Percentiles rank a stretch among this genome's conserved stretches.
phyloP scores from a whole-genome alignment of 2,797 vertebrate species.

The Eulemur coronatus region DNA sequence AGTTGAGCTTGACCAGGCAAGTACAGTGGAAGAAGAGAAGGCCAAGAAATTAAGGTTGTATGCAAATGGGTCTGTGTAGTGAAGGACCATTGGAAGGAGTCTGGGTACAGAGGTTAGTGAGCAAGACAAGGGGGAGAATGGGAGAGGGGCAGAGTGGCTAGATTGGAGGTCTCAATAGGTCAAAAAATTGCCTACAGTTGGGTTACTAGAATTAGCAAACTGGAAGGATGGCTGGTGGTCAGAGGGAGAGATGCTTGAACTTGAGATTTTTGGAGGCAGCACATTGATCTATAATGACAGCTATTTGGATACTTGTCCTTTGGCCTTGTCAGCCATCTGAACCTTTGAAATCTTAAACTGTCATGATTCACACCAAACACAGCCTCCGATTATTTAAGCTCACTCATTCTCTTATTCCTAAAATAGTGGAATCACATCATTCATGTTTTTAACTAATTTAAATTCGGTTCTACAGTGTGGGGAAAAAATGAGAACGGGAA shows the following conservation, averaged over 20 bases:
- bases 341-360: background rate
- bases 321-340: background rate
- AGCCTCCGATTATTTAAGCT: constrained; percentile 47
- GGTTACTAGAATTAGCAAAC: background rate
- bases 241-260: background rate
- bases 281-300: background rate
- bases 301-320: background rate
- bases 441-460: constrained; percentile 67
- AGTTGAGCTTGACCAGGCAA: background rate
- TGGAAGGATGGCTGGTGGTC: background rate
- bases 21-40: background rate
- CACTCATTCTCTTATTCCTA: constrained; percentile 28
- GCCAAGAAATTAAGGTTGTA: background rate
- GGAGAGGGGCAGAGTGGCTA: background rate
- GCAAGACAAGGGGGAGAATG: background rate
- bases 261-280: background rate
- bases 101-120: background rate
- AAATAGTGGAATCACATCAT: constrained; percentile 65
- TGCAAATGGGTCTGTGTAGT: background rate
- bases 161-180: background rate
- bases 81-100: background rate
- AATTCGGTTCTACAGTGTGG: constrained; percentile 54
- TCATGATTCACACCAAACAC: constrained; percentile 39
- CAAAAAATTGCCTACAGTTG: background rate
- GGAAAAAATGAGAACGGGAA: background rate